Conservation (phyloP, 2,113 vertebrate species). For the Eublepharis macularius region DNA sequence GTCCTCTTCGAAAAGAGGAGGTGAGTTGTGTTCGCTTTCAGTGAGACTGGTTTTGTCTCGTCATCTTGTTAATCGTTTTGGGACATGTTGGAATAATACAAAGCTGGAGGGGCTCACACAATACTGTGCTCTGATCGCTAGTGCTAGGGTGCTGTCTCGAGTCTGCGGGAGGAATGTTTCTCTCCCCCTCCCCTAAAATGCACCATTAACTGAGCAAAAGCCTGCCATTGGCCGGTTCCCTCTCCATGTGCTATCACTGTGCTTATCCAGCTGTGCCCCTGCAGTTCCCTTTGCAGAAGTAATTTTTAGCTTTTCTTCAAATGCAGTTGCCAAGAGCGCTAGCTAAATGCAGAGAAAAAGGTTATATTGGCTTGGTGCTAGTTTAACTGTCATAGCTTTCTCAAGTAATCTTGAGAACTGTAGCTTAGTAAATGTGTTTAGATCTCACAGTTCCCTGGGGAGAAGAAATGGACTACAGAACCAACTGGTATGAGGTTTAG, state of each 20-base stretch:
- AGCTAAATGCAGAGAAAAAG: background rate
- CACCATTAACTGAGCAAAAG: background rate
- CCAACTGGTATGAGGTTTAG: background rate
- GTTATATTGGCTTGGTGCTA: background rate
- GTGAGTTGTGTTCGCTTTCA: constrained; percentile 77
- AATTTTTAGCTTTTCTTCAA: background rate
- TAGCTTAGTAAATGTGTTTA: background rate
- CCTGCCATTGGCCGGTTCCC: background rate
- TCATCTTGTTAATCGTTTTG: no score
- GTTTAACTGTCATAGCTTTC: background rate
- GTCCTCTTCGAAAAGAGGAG: constrained; percentile 97
- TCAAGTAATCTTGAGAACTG: background rate
- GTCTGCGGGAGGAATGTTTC: background rate
- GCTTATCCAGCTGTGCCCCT: background rate
- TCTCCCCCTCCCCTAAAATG: background rate
- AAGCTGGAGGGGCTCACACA: background rate
- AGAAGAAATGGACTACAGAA: background rate
- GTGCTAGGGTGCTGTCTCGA: no score
- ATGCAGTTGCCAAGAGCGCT: background rate
- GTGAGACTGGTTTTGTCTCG: no score
- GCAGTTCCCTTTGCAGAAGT: background rate
- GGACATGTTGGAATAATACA: background rate
- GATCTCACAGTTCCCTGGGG: background rate
- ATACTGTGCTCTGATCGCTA: background rate
- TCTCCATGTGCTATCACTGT: background rate